A percentile compares a stretch with the other conserved stretches of the same genome.
phyloP scores from a whole-genome alignment of 2,113 vertebrate species.

The Tamias sibiricus region DNA sequence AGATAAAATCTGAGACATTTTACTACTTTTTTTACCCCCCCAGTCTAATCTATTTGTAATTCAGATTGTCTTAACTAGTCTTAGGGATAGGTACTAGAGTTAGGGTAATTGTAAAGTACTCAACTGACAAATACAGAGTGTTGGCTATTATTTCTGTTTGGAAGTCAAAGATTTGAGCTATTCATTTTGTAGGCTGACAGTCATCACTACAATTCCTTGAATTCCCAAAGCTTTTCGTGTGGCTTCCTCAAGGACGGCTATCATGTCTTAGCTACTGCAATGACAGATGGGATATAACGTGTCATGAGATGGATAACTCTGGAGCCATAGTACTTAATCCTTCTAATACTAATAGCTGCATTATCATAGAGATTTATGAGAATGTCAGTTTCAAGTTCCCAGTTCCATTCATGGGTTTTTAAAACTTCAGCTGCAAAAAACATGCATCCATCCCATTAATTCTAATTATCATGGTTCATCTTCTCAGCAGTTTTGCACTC shows the following conservation, averaged over 20 bases:
- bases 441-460: slow-evolving; percentile 94
- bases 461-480: slow-evolving; percentile 95
- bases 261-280: slow-evolving; percentile 84
- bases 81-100: slow-evolving; percentile 72
- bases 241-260: slow-evolving; percentile 88
- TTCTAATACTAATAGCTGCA: slow-evolving; percentile 92
- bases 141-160: slow-evolving; percentile 84
- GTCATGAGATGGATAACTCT: slow-evolving; percentile 92
- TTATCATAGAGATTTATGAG: slow-evolving; percentile 96
- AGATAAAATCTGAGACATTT: slow-evolving; percentile 69
- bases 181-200: slow-evolving; percentile 85
- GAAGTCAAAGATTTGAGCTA: slow-evolving; percentile 86
- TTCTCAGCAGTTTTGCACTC: slow-evolving; percentile 92
- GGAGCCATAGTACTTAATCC: slow-evolving; percentile 91
- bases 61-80: slow-evolving; percentile 78
- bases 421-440: slow-evolving; percentile 93
- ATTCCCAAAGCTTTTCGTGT: slow-evolving; percentile 88
- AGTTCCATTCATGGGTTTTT: slow-evolving; percentile 90
- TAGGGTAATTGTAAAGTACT: slow-evolving; percentile 80
- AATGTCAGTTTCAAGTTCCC: slow-evolving; percentile 93
- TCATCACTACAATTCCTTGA: slow-evolving; percentile 86
- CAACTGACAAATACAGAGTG: slow-evolving; percentile 89
- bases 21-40: slow-evolving; percentile 40
- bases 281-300: slow-evolving; percentile 90
- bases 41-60: slow-evolving; percentile 76